phyloP scores from a whole-genome alignment of 1,140 invertebrate species.

The Hormaphis cornu region DNA sequence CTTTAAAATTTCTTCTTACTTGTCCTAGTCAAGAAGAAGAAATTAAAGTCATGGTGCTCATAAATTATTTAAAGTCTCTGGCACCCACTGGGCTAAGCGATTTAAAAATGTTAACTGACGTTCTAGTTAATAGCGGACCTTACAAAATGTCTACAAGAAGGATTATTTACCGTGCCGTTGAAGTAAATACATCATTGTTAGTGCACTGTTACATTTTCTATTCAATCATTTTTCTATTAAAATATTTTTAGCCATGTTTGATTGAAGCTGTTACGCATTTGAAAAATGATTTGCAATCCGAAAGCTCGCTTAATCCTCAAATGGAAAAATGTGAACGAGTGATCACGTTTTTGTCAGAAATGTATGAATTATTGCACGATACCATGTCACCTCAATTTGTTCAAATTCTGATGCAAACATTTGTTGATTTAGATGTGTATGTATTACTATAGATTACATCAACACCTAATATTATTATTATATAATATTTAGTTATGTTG shows the following conservation, averaged over 20 bases:
- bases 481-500: neutral
- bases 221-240: neutral
- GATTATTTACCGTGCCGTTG: slow-evolving; percentile 12
- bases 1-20: slow-evolving; percentile 51
- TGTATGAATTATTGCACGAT: slow-evolving; percentile 23
- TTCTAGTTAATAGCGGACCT: slow-evolving; percentile 21
- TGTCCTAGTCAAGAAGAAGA: slow-evolving; percentile 48
- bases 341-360: slow-evolving; percentile 20
- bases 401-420: slow-evolving; percentile 23
- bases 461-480: neutral
- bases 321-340: slow-evolving; percentile 13
- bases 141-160: slow-evolving; percentile 26
- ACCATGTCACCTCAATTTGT: slow-evolving; percentile 26
- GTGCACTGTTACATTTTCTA: neutral
- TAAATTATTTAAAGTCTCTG: slow-evolving; percentile 39
- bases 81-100: slow-evolving; percentile 38
- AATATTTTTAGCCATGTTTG: slow-evolving; percentile 11
- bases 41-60: slow-evolving; percentile 40
- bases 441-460: neutral
- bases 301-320: neutral
- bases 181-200: neutral
- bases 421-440: slow-evolving; percentile 19
- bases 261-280: slow-evolving; percentile 18
- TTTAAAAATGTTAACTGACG: slow-evolving; percentile 29
- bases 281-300: slow-evolving; percentile 16